Evolutionary conservation across 2,797 vertebrate species (phyloP).

Genomic region (Eleutherodactylus coqui): DNA sequence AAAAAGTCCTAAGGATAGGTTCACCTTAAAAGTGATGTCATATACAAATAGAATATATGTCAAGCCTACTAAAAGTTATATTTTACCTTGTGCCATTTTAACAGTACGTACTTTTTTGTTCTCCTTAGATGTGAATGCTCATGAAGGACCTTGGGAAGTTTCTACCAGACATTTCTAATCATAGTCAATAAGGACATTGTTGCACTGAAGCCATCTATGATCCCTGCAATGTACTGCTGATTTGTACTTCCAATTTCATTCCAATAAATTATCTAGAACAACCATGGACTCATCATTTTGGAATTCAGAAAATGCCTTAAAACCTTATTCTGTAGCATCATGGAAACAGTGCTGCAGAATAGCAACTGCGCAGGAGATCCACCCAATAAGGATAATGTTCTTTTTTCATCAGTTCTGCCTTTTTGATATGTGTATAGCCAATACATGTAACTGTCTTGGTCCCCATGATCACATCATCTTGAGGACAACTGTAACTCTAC

Average conservation of each 20-base stretch:
- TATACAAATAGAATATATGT: not conserved
- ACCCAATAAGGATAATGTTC: no score
- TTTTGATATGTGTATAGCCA: no score
- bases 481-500: no score
- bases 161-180: not conserved
- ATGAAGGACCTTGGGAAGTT: not conserved
- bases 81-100: not conserved
- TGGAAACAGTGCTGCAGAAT: no score
- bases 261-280: not conserved
- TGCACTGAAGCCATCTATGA: not conserved
- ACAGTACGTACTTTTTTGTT: not conserved
- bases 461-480: no score
- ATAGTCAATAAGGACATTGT: not conserved
- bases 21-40: no score
- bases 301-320: not conserved
- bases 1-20: no score
- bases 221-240: not conserved
- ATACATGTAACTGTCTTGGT: no score
- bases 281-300: not conserved
- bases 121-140: not conserved
- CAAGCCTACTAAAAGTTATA: not conserved
- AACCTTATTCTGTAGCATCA: no score
- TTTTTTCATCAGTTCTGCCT: no score
- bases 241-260: not conserved
- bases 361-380: no score